Conservation (phyloP, 2,797 vertebrate genomes). For the Philypnodon macrostomus region DNA sequence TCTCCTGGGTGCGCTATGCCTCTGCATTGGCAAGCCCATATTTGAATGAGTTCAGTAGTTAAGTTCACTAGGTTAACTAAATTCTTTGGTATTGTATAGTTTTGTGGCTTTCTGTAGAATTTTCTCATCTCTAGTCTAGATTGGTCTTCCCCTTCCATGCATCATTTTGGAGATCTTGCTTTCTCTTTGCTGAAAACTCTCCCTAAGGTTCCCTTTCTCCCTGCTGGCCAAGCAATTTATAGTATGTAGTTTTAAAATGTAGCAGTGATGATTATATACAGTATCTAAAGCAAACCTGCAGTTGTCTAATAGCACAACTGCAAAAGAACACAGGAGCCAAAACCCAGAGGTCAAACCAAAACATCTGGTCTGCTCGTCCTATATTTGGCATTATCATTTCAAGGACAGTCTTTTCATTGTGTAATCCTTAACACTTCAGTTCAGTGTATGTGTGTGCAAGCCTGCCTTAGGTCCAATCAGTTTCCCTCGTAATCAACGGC, state of each 20-base stretch:
- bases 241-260: too few relatives aligned
- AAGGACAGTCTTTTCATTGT: conserved; percentile 26
- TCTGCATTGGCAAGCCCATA: conserved; percentile 8
- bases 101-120: too few relatives aligned
- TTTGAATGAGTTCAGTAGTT: not conserved
- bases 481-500: conserved; percentile 22
- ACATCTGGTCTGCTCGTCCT: conserved; percentile 41
- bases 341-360: conserved; percentile 18
- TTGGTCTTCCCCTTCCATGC: too few relatives aligned
- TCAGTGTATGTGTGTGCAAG: conserved; percentile 2
- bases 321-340: conserved; percentile 16
- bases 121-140: too few relatives aligned
- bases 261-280: too few relatives aligned
- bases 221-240: too few relatives aligned
- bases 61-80: too few relatives aligned
- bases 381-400: conserved; percentile 31
- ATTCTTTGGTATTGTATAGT: too few relatives aligned
- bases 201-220: too few relatives aligned
- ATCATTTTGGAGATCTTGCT: too few relatives aligned
- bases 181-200: too few relatives aligned
- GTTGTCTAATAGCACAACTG: conserved; percentile 28
- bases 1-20: conserved; percentile 15
- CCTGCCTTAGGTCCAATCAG: conserved; percentile 8
- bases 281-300: too few relatives aligned
- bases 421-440: conserved; percentile 8